Percentiles rank a stretch among this genome's conserved stretches.
Conservation (phyloP, 2,888 invertebrate genomes). For the Netelia inedita region DNA sequence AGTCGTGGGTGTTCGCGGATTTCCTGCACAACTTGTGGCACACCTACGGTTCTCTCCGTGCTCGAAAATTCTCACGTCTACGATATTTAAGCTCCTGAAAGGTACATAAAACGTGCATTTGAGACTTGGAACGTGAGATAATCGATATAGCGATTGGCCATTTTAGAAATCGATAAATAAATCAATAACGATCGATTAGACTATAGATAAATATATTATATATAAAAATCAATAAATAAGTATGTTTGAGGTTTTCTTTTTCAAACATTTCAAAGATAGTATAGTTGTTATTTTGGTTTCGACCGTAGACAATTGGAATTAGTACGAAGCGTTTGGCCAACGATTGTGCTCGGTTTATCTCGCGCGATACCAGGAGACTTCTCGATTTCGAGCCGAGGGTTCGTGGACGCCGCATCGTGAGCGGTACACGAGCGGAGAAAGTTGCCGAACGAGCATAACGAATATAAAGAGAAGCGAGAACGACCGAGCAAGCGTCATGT, state of each 20-base stretch:
- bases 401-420: slow-evolving; percentile 39
- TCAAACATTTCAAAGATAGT: no score
- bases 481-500: slow-evolving; percentile 15
- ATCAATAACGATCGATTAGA: no score
- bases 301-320: neutral
- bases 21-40: slow-evolving; percentile 39
- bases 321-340: neutral
- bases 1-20: slow-evolving; percentile 49
- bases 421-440: slow-evolving; percentile 55
- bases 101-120: no score
- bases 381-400: slow-evolving; percentile 10
- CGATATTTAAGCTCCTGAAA: no score
- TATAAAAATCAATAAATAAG: no score
- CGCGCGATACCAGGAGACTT: neutral
- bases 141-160: no score
- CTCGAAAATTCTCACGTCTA: neutral
- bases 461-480: slow-evolving; percentile 36
- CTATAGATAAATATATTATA: no score
- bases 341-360: slow-evolving; percentile 6
- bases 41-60: slow-evolving; percentile 17
- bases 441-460: slow-evolving; percentile 46
- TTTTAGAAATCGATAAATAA: no score
- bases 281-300: neutral
- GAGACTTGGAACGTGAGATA: no score
- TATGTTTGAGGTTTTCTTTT: no score